phyloP scores from a whole-genome alignment of 2,888 invertebrate genomes.

The Spisula solida region DNA sequence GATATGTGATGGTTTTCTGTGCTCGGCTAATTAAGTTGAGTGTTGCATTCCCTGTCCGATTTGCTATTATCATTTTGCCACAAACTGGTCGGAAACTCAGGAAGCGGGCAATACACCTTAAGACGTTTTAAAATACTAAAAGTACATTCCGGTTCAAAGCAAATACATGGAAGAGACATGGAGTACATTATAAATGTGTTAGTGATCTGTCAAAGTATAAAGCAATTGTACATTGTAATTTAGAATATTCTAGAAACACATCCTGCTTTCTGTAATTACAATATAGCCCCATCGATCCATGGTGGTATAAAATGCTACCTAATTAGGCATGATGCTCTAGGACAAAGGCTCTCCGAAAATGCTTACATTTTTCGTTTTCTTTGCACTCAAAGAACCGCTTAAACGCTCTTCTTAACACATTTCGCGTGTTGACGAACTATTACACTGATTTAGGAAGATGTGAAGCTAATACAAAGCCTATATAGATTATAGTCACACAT shows the following conservation, averaged over 20 bases:
- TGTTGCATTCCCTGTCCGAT: too few relatives aligned
- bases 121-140: too few relatives aligned
- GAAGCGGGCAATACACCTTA: too few relatives aligned
- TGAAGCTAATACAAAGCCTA: not conserved
- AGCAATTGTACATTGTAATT: not conserved
- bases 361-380: not conserved
- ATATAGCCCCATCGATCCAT: not conserved
- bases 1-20: too few relatives aligned
- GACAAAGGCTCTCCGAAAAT: slow-evolving; percentile 19
- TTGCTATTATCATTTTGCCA: too few relatives aligned
- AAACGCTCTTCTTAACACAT: not conserved
- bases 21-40: too few relatives aligned
- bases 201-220: too few relatives aligned
- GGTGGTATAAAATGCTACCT: not conserved
- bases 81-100: too few relatives aligned
- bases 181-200: too few relatives aligned
- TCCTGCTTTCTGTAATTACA: not conserved
- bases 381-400: not conserved
- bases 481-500: not conserved
- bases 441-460: not conserved
- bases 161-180: too few relatives aligned
- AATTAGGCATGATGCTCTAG: not conserved
- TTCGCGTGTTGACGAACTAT: not conserved
- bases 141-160: too few relatives aligned
- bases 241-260: not conserved